A percentile compares a stretch with the other conserved stretches of the same genome.
phyloP scores from a whole-genome alignment of 1,140 invertebrate species.

The Drosophila nannoptera region DNA sequence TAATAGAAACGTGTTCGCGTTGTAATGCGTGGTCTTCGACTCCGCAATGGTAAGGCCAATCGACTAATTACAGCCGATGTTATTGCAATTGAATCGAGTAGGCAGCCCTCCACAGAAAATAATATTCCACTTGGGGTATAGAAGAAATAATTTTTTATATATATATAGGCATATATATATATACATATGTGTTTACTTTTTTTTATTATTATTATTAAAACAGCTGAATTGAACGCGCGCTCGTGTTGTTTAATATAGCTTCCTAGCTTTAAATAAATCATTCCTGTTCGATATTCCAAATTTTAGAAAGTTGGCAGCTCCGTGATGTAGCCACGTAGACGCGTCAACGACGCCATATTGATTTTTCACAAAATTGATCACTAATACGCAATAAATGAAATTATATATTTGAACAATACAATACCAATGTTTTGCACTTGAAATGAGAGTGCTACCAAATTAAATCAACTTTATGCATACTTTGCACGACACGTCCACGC shows the following conservation, averaged over 20 bases:
- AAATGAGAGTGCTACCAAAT: slow-evolving; percentile 22
- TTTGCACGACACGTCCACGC: slow-evolving; percentile 49
- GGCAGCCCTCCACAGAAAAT: slow-evolving; percentile 27
- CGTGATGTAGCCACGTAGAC: slow-evolving; percentile 39
- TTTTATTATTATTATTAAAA: slow-evolving; percentile 12
- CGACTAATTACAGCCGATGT: slow-evolving; percentile 32
- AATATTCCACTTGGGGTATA: slow-evolving; percentile 1
- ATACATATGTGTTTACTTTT: neutral
- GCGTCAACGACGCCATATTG: slow-evolving; percentile 53
- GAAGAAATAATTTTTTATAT: neutral
- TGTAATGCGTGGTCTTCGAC: neutral
- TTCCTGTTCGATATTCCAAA: slow-evolving; percentile 4
- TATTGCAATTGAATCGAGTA: slow-evolving; percentile 2
- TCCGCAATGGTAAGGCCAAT: slow-evolving; percentile 1
- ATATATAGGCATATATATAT: slow-evolving; percentile 8
- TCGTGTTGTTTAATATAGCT: slow-evolving; percentile 3
- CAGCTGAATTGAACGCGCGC: slow-evolving; percentile 22
- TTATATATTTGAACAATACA: slow-evolving; percentile 21
- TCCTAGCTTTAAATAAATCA: slow-evolving; percentile 7
- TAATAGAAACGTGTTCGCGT: slow-evolving; percentile 40
- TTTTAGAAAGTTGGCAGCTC: slow-evolving; percentile 49
- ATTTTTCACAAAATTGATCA: slow-evolving; percentile 54
- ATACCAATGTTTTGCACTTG: slow-evolving; percentile 39
- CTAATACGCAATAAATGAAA: slow-evolving; percentile 34
- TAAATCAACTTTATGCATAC: slow-evolving; percentile 34